These are phyloP conservation scores for Leptobrachium leishanense DNA, from an alignment of 2,113 vertebrate species.

Conservation along the genomic window DNA sequence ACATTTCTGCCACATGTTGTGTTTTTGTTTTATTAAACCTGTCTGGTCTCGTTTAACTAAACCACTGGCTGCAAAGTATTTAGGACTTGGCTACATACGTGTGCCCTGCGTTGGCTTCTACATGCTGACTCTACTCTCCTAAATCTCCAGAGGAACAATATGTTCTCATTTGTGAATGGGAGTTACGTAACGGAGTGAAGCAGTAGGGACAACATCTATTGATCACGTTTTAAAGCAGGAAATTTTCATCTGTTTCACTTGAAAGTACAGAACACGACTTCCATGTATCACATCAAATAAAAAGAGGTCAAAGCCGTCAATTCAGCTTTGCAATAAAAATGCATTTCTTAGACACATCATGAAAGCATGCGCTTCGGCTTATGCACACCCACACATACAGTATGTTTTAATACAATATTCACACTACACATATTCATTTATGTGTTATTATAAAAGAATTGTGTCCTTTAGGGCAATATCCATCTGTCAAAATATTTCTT, in stretches of 20 bases:
- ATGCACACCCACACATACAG: neutral
- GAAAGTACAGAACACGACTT: too few species aligned
- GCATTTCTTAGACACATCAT: neutral
- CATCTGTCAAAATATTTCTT: too few species aligned
- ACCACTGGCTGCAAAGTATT: too few species aligned
- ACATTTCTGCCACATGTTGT: too few species aligned
- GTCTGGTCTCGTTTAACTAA: too few species aligned
- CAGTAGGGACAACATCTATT: neutral
- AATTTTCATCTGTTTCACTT: too few species aligned
- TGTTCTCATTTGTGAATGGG: neutral
- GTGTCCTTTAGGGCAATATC: neutral
- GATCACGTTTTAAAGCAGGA: too few species aligned
- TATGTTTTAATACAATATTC: neutral
- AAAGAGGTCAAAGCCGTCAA: neutral
- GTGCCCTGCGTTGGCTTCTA: too few species aligned
- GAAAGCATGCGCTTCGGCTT: neutral
- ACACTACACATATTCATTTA: neutral
- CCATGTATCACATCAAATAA: neutral
- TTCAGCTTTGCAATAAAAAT: neutral
- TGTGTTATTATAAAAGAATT: neutral
- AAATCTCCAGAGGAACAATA: neutral
- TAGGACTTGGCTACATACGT: too few species aligned
- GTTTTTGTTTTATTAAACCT: too few species aligned
- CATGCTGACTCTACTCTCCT: too few species aligned
- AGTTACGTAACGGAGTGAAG: neutral